Percentiles rank a stretch among this genome's conserved stretches.
Evolutionary conservation across 2,888 invertebrate species (phyloP).

Genomic region (Pseudanteris insignis): DNA sequence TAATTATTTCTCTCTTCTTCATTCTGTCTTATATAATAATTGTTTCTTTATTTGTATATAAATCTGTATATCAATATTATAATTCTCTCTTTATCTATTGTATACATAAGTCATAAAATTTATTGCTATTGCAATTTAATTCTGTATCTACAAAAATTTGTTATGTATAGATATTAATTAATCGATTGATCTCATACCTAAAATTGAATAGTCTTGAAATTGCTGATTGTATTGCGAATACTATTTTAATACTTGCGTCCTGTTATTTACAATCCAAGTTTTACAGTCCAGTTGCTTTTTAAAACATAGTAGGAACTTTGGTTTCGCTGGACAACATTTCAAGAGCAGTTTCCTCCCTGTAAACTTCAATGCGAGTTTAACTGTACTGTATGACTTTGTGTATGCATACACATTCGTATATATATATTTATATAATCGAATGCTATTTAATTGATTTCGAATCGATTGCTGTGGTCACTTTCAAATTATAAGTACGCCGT

Average conservation of each 20-base stretch:
- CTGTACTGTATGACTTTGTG: constrained; percentile 16
- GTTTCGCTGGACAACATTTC: constrained; percentile 70
- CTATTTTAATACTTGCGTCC: constrained; percentile 59
- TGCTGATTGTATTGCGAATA: constrained; percentile 64
- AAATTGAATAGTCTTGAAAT: constrained; percentile 54
- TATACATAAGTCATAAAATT: constrained; percentile 38
- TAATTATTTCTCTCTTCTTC: constrained; percentile 34
- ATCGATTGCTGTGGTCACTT: background rate
- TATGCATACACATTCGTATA: constrained; percentile 11
- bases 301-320: constrained; percentile 72
- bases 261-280: constrained; percentile 63
- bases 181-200: constrained; percentile 41
- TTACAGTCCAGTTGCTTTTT: constrained; percentile 65
- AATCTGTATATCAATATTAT: constrained; percentile 42
- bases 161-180: constrained; percentile 29
- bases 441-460: constrained; percentile 11
- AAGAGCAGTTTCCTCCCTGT: constrained; percentile 62
- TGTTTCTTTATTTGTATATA: constrained; percentile 37
- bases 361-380: constrained; percentile 26
- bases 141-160: constrained; percentile 40
- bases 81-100: constrained; percentile 40
- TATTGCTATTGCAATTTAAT: constrained; percentile 42
- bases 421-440: constrained; percentile 28
- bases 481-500: constrained; percentile 19
- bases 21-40: constrained; percentile 37